Percentiles rank a stretch among this genome's conserved stretches.
Evolutionary conservation across 2,113 vertebrate species (phyloP).

Genomic region (Dicerorhinus sumatrensis): DNA sequence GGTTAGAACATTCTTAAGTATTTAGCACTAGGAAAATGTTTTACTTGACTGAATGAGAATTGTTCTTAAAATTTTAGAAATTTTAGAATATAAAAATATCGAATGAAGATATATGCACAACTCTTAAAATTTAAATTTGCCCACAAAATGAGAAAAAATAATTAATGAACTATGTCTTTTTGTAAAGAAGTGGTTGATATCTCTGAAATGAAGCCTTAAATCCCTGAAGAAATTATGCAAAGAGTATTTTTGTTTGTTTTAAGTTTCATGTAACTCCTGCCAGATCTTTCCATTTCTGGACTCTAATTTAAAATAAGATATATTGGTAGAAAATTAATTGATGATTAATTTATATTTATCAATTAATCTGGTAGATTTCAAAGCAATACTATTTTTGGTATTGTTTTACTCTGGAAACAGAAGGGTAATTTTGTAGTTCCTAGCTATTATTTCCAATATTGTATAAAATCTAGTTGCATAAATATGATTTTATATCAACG

Average conservation of each 20-base stretch:
- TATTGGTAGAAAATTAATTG: background rate
- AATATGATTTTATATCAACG: background rate
- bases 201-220: constrained; percentile 1
- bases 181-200: background rate
- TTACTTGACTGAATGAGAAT: background rate
- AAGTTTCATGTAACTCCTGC: background rate
- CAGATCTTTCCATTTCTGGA: background rate
- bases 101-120: background rate
- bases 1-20: background rate
- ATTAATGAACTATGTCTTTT: background rate
- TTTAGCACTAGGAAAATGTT: background rate
- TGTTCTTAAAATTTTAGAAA: background rate
- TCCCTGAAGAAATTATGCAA: background rate
- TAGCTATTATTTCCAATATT: background rate
- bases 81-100: background rate
- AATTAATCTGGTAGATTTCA: background rate
- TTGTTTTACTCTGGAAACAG: background rate
- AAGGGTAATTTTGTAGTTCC: background rate
- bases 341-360: background rate
- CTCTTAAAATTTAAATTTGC: background rate
- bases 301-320: constrained; percentile 5
- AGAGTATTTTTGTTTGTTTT: background rate
- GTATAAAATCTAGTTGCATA: background rate
- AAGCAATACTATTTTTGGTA: background rate
- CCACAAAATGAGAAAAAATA: background rate